These are phyloP conservation scores for Hydropsyche betteni DNA, from an alignment of 2,888 invertebrate species.

Conservation along the genomic window DNA sequence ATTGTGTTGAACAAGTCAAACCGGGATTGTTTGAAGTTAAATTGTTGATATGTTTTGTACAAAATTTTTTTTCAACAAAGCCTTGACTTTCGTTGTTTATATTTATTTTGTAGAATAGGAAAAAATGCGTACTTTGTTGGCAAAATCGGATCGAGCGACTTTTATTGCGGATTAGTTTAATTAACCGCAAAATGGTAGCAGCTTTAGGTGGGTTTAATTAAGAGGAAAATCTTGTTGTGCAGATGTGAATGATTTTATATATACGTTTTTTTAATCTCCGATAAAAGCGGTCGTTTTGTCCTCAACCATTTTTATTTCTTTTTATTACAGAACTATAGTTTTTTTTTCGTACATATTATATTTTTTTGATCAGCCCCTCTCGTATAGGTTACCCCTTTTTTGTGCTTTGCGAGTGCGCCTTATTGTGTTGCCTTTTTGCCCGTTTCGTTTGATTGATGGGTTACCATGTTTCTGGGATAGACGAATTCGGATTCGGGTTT, in stretches of 20 bases:
- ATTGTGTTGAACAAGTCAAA: too few species aligned
- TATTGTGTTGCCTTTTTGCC: constrained; percentile 23
- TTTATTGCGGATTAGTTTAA: constrained; percentile 25
- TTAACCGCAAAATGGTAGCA: constrained; percentile 22
- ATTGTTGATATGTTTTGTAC: too few species aligned
- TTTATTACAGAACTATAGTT: background rate
- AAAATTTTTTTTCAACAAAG: too few species aligned
- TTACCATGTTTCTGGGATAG: constrained; percentile 29
- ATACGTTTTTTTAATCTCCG: constrained; percentile 1
- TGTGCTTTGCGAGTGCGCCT: constrained; percentile 1
- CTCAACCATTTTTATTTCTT: constrained; percentile 7
- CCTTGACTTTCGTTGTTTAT: too few species aligned
- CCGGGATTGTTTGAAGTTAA: too few species aligned
- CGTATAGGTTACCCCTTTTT: constrained; percentile 22
- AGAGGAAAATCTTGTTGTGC: constrained; percentile 47
- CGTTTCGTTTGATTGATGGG: constrained; percentile 31
- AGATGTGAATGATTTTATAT: constrained; percentile 6
- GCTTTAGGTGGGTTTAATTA: constrained; percentile 45
- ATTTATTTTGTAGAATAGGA: too few species aligned
- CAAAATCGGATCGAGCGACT: constrained; percentile 11
- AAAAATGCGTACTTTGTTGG: background rate
- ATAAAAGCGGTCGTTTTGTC: constrained; percentile 1
- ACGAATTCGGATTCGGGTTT: constrained; percentile 10
- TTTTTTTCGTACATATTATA: too few species aligned
- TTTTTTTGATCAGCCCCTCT: background rate